Evolutionary conservation across 2,888 invertebrate genomes (phyloP).

Genomic region (Pediacus dermestoides): DNA sequence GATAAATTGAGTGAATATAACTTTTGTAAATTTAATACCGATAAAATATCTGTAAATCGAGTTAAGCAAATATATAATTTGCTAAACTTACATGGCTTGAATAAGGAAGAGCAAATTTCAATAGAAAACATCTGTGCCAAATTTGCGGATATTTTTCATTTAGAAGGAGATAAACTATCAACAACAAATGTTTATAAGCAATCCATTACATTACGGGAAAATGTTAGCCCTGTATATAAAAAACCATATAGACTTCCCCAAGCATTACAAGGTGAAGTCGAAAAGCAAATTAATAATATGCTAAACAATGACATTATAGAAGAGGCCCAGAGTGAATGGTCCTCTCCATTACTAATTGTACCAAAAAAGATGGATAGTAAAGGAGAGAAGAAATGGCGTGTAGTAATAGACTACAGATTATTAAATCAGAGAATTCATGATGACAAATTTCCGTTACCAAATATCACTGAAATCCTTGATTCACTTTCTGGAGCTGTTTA

Average conservation of each 20-base stretch:
- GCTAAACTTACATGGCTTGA: slow-evolving; percentile 18
- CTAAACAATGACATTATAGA: slow-evolving; percentile 26
- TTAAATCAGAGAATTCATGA: slow-evolving; percentile 14
- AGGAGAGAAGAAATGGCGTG: slow-evolving; percentile 20
- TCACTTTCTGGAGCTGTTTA: slow-evolving; percentile 29
- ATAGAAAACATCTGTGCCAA: slow-evolving; percentile 21
- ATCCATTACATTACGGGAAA: slow-evolving; percentile 21
- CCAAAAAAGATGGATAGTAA: slow-evolving; percentile 23
- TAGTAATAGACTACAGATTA: slow-evolving; percentile 24
- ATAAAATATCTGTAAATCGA: slow-evolving; percentile 3
- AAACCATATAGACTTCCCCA: slow-evolving; percentile 28
- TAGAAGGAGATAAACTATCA: slow-evolving; percentile 23
- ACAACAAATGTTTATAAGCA: slow-evolving; percentile 23
- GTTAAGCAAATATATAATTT: slow-evolving; percentile 16
- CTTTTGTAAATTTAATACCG: slow-evolving; percentile 6
- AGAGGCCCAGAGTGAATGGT: slow-evolving; percentile 22
- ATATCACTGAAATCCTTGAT: slow-evolving; percentile 31
- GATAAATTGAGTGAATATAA: slow-evolving; percentile 3
- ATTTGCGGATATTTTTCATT: slow-evolving; percentile 22
- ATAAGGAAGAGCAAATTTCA: slow-evolving; percentile 17
- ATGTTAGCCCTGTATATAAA: slow-evolving; percentile 19
- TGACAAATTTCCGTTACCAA: slow-evolving; percentile 22
- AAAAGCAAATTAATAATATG: slow-evolving; percentile 26
- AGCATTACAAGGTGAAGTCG: slow-evolving; percentile 25
- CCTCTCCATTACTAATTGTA: slow-evolving; percentile 23